These are phyloP conservation scores for Nezara viridula DNA, from an alignment of 2,888 invertebrate genomes.

Conservation along the genomic window DNA sequence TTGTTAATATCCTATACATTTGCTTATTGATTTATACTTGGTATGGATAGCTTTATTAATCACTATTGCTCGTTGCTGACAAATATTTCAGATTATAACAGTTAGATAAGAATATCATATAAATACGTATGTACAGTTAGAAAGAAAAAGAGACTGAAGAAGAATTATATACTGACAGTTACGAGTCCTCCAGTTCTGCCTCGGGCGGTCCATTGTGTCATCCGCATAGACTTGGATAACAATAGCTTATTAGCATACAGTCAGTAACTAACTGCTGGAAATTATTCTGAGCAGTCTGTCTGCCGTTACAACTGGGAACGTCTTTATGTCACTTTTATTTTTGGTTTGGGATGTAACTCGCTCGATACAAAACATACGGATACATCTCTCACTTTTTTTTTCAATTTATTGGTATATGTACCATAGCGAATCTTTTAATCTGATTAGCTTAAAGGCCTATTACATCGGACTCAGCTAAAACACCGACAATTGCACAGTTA, in stretches of 20 bases:
- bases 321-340: not conserved
- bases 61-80: no score
- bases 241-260: conserved; percentile 5
- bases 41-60: no score
- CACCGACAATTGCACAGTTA: conserved; percentile 5
- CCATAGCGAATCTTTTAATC: not conserved
- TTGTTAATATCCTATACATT: no score
- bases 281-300: not conserved
- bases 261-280: not conserved
- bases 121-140: no score
- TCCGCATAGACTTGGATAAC: not conserved
- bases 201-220: not conserved
- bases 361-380: no score
- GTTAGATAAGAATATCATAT: no score
- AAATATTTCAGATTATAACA: no score
- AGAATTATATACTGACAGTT: not conserved
- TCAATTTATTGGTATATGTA: no score
- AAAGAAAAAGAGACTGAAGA: no score
- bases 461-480: not conserved
- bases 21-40: no score
- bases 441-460: not conserved
- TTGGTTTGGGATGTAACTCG: not conserved
- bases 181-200: conserved; percentile 5
- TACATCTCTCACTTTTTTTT: no score
- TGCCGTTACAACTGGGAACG: conserved; percentile 7